phyloP scores from a whole-genome alignment of 2,797 vertebrate genomes.

The Urocyon cinereoargenteus region DNA sequence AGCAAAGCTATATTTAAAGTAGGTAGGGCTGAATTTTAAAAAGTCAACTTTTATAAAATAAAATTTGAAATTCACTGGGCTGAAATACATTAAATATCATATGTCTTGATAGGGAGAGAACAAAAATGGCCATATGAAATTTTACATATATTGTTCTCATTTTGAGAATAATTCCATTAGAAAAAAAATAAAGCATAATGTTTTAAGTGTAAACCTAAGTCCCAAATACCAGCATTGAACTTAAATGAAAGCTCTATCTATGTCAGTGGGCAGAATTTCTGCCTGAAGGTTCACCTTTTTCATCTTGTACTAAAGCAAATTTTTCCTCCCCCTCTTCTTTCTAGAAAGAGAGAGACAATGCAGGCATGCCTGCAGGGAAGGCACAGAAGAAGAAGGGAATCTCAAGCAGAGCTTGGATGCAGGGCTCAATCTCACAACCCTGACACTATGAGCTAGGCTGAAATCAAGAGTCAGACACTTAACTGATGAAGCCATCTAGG shows the following conservation, averaged over 20 bases:
- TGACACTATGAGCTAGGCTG: background rate
- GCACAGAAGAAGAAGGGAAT: background rate
- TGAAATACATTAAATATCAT: constrained; percentile 5
- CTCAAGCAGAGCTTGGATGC: background rate
- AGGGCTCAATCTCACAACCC: background rate
- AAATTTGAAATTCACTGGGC: background rate
- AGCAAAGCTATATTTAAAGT: background rate
- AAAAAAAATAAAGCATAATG: background rate
- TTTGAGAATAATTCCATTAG: background rate
- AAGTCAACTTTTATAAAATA: background rate
- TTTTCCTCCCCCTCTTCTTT: background rate
- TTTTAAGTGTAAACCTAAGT: background rate
- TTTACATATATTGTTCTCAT: background rate
- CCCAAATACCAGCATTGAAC: background rate
- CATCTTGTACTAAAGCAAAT: constrained; percentile 1
- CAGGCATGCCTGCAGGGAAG: background rate
- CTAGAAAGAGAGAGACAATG: background rate
- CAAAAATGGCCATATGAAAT: background rate
- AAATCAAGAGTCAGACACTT: background rate
- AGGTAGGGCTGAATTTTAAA: background rate
- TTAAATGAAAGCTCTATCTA: background rate
- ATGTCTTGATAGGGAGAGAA: background rate
- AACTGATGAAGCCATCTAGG: background rate
- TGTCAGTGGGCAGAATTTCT: background rate
- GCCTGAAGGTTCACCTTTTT: background rate